Evolutionary conservation across 2,888 invertebrate genomes (phyloP).

Genomic region (Seira musarum): DNA sequence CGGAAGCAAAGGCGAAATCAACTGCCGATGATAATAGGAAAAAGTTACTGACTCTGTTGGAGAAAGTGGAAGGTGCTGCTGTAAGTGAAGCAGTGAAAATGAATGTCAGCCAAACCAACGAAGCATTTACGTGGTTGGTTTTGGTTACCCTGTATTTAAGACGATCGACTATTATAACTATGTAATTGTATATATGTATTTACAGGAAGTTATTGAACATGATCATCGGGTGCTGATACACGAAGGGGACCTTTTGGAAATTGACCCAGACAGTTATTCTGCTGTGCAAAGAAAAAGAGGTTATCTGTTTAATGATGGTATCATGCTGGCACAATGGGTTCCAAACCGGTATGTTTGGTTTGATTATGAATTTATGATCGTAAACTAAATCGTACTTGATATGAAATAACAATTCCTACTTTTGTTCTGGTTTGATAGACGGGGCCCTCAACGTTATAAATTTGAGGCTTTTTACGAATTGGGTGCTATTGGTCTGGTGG

Average conservation of each 20-base stretch:
- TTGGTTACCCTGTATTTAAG: background rate
- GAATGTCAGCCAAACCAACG: background rate
- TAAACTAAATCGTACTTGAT: background rate
- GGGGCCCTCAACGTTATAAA: conserved; percentile 86
- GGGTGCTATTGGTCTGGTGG: conserved; percentile 88
- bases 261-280: conserved; percentile 89
- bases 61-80: conserved; percentile 91
- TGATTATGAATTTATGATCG: background rate
- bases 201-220: conserved; percentile 82
- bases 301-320: conserved; percentile 92
- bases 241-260: conserved; percentile 92
- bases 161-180: conserved; percentile 21
- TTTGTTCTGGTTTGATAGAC: conserved; percentile 72
- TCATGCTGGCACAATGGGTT: conserved; percentile 90
- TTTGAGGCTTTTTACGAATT: conserved; percentile 89
- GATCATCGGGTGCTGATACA: conserved; percentile 86
- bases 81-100: conserved; percentile 73
- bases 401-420: conserved; percentile 12
- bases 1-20: conserved; percentile 70
- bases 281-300: conserved; percentile 91
- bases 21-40: conserved; percentile 75
- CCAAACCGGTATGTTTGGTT: conserved; percentile 75
- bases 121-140: background rate
- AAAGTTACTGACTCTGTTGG: conserved; percentile 82
- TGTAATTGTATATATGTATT: conserved; percentile 59